Base-by-base conservation (phyloP, 1,140 invertebrate genomes). In the Pantala flavescens region DNA sequence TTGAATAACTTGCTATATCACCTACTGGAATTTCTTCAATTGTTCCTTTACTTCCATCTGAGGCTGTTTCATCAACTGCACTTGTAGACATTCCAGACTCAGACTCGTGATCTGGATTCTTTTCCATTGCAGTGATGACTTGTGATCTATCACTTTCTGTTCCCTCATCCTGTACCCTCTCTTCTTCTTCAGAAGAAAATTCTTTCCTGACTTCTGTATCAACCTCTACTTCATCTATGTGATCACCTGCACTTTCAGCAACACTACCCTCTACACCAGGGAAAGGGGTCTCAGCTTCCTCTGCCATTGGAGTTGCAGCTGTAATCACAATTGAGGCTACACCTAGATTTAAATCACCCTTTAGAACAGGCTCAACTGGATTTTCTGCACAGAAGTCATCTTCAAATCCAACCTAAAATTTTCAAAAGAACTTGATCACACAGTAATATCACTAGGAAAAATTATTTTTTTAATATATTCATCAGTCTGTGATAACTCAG, bases 281-380 rank as follows among this genome's bases (percentile, higher is more conserved):
- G 81, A 90, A 91, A 3, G 88, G 85, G 73, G 87, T 86, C 43
- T 91, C 90, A 7, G 87, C 84, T 77, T 93, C 91, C 82, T 95
- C 93, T 77, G 88, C 84, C 91, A 93, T 93, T 24, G 93, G 93
- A 7, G 93, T 95, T 70, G 93, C 93, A 24, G 92, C 92, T 19
- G 93, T 95, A 80, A 95, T 94, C 10, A 94, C 91, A 77, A 94
- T 94, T 80, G 93, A 91, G 73, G 91, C 92, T 71, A 93, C 91
- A 74, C 90, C 90, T 71, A 94, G 85, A 77, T 88, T 88, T 74
- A 84, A 80, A 75, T 83, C 81, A 63, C 16, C 49, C 5, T 3
- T 63, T 3, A 19, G 49, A 19, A 16, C 49, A 3, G 49, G 49
- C n/a, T 16, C n/a, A 1, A 16, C 49, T 63, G 14, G 3, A 63